These are phyloP conservation scores for Tragelaphus buxtoni DNA, from an alignment of 2,113 vertebrate genomes.

Conservation along the genomic window DNA sequence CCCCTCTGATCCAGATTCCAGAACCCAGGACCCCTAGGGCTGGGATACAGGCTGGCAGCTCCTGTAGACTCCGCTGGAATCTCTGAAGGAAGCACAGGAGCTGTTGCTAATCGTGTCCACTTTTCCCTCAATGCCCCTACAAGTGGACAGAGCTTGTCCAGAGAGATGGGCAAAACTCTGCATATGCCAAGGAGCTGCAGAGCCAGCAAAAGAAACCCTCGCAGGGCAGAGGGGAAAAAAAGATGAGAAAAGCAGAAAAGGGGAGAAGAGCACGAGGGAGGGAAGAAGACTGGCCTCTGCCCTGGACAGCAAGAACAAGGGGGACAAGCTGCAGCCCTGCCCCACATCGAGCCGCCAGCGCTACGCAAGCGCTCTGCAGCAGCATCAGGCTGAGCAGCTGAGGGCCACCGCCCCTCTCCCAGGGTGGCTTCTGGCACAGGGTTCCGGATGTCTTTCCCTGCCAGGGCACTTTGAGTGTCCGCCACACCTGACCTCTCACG, in stretches of 20 bases:
- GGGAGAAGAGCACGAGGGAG: not conserved
- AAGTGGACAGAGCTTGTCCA: not conserved
- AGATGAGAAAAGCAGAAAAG: not conserved
- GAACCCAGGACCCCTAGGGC: not conserved
- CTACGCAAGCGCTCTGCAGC: not conserved
- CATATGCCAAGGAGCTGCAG: constrained; percentile 6
- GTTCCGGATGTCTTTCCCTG: not conserved
- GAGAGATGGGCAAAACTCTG: not conserved
- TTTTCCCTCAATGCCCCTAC: not conserved
- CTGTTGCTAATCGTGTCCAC: not conserved
- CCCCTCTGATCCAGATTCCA: not conserved
- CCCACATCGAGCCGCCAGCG: not conserved
- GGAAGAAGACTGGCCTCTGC: not conserved
- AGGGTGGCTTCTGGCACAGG: not conserved
- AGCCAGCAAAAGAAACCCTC: not conserved
- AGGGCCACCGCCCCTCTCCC: not conserved
- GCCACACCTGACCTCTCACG: not conserved
- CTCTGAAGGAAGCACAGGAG: not conserved
- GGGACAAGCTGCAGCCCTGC: not conserved
- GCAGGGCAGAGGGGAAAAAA: not conserved
- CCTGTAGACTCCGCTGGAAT: fast-evolving
- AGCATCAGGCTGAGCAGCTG: not conserved
- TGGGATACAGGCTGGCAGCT: not conserved
- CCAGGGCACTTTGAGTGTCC: not conserved
- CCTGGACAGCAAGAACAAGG: not conserved